phyloP scores from a whole-genome alignment of 2,113 vertebrate genomes.

The Holacanthus passer region DNA sequence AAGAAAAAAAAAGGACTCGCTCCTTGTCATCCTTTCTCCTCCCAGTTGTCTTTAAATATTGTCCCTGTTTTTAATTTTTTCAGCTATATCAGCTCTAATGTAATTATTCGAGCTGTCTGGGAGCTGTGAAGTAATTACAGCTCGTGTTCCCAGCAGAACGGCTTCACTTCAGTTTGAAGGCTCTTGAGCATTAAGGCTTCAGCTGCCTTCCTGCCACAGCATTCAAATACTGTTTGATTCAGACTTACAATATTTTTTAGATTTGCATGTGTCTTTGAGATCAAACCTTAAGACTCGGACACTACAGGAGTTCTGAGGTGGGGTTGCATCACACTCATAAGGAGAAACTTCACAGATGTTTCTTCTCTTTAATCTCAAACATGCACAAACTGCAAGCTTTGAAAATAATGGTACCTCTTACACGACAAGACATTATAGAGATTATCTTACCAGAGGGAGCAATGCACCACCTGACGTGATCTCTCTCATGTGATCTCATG shows the following conservation, averaged over 20 bases:
- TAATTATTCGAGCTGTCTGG: slow-evolving; percentile 43
- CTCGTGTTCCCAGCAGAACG: slow-evolving; percentile 26
- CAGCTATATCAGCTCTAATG: slow-evolving; percentile 19
- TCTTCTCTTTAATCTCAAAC: too few relatives aligned
- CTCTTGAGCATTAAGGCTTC: slow-evolving; percentile 23
- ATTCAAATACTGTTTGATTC: background rate
- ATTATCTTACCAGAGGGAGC: too few relatives aligned
- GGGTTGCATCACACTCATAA: too few relatives aligned
- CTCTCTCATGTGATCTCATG: too few relatives aligned
- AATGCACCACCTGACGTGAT: too few relatives aligned
- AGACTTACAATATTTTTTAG: background rate
- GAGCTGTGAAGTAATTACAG: slow-evolving; percentile 51
- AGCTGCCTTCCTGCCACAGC: background rate
- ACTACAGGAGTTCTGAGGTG: too few relatives aligned
- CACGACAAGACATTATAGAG: too few relatives aligned
- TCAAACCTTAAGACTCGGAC: slow-evolving; percentile 9
- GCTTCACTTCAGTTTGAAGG: slow-evolving; percentile 5
- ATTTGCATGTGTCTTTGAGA: background rate
- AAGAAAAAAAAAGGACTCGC: background rate
- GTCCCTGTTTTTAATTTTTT: slow-evolving; percentile 9
- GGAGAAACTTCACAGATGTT: too few relatives aligned
- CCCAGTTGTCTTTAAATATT: background rate
- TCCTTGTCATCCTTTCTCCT: background rate
- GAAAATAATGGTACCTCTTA: too few relatives aligned
- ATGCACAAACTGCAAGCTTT: too few relatives aligned